A percentile compares a stretch with the other conserved stretches of the same genome.
Evolutionary conservation across 2,113 vertebrate genomes (phyloP).

Genomic region (Lipotes vexillifer): DNA sequence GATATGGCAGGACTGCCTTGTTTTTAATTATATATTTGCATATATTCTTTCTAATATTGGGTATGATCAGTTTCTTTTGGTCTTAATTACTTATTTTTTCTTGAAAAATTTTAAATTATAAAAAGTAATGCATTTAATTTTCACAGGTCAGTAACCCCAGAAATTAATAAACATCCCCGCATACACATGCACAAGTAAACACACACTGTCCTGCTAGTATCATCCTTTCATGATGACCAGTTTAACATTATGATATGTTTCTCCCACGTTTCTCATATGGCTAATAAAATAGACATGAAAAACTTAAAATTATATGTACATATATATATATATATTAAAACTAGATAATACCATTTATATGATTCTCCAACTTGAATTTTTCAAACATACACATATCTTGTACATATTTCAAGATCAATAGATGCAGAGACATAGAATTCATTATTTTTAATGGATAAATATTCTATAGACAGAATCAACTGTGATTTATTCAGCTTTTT

Average conservation of each 20-base stretch:
- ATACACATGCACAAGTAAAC: background rate
- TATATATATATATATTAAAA: background rate
- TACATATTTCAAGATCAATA: background rate
- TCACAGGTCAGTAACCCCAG: background rate
- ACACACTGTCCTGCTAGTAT: background rate
- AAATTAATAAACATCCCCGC: background rate
- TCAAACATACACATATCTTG: background rate
- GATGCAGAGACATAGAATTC: background rate
- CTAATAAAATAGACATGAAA: background rate
- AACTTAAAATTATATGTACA: background rate
- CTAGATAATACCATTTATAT: background rate
- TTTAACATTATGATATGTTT: background rate
- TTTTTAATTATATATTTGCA: constrained; percentile 2
- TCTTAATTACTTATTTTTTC: background rate
- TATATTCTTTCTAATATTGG: background rate
- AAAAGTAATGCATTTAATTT: background rate
- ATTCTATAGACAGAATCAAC: background rate
- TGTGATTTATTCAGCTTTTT: background rate
- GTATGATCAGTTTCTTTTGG: background rate
- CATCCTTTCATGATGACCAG: background rate
- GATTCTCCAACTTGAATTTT: background rate
- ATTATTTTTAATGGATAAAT: background rate
- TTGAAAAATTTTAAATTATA: background rate
- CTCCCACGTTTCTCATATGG: background rate
- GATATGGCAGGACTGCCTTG: background rate